Percentiles rank a stretch among this genome's conserved stretches.
These are phyloP conservation scores for Engraulis encrasicolus DNA, from an alignment of 2,113 vertebrate genomes.

Conservation along the genomic window DNA sequence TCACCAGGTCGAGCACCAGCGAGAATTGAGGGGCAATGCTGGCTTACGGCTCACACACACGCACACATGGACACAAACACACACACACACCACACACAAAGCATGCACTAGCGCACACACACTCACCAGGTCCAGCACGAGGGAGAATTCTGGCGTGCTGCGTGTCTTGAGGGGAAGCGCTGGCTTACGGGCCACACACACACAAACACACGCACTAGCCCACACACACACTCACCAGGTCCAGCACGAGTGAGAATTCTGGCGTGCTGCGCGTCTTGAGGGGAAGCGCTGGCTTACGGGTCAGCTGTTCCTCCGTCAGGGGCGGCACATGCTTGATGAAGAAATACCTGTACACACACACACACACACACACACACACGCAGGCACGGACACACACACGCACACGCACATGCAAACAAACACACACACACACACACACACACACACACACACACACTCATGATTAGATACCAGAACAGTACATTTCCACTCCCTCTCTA, in stretches of 20 bases:
- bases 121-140: conserved; percentile 26
- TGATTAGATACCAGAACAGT: too few species aligned
- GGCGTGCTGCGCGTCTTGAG: conserved; percentile 98
- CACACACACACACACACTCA: neutral
- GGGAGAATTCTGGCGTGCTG: conserved; percentile 98
- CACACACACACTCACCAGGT: conserved; percentile 81
- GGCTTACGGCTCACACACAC: too few species aligned
- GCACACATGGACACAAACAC: too few species aligned
- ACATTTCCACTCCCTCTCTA: too few species aligned
- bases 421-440: neutral
- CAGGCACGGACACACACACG: neutral
- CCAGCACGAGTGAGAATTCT: conserved; percentile 95
- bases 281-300: conserved; percentile 93
- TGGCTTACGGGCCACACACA: too few species aligned
- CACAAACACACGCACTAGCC: too few species aligned
- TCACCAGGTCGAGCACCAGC: neutral
- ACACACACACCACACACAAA: neutral
- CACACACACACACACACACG: neutral
- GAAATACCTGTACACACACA: conserved; percentile 82
- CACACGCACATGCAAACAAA: neutral
- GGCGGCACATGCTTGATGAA: conserved; percentile 98
- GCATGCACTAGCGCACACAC: too few species aligned
- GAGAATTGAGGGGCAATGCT: too few species aligned
- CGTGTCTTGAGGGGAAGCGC: too few species aligned
- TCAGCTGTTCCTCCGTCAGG: conserved; percentile 95